phyloP scores from a whole-genome alignment of 2,797 vertebrate species.

The Nannoperca obscura region DNA sequence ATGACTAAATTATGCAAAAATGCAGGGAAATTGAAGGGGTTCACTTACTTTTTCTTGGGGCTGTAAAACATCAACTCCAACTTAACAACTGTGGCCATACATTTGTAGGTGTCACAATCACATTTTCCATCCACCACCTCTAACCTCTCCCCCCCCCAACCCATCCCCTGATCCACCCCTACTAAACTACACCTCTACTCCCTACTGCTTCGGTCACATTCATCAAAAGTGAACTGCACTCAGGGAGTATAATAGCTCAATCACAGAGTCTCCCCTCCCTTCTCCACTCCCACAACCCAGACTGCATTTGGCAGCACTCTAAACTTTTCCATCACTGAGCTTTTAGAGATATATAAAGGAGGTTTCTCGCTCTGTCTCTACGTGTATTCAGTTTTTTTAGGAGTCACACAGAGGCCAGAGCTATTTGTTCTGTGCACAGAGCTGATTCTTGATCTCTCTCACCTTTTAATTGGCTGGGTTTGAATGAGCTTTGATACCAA shows the following conservation, averaged over 20 bases:
- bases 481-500: slow-evolving; percentile 41
- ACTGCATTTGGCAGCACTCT: slow-evolving; percentile 60
- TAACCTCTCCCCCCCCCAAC: neutral
- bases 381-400: slow-evolving; percentile 21
- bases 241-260: slow-evolving; percentile 60
- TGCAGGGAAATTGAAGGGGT: too few species aligned
- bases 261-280: slow-evolving; percentile 32
- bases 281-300: slow-evolving; percentile 3
- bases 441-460: neutral
- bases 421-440: slow-evolving; percentile 34
- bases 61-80: too few species aligned
- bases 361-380: slow-evolving; percentile 31
- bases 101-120: slow-evolving; percentile 7
- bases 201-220: slow-evolving; percentile 41
- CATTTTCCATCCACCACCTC: slow-evolving; percentile 29
- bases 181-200: slow-evolving; percentile 29
- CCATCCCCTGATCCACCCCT: slow-evolving; percentile 19
- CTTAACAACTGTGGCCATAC: too few species aligned
- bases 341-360: slow-evolving; percentile 50
- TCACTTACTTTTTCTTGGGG: too few species aligned
- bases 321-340: slow-evolving; percentile 60
- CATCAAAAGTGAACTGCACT: slow-evolving; percentile 64
- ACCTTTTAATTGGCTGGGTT: slow-evolving; percentile 43
- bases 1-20: too few species aligned
- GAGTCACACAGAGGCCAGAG: slow-evolving; percentile 42